Percentiles rank a stretch among this genome's conserved stretches.
These are phyloP conservation scores for Griposia aprilina DNA, from an alignment of 2,888 invertebrate species.

Conservation along the genomic window DNA sequence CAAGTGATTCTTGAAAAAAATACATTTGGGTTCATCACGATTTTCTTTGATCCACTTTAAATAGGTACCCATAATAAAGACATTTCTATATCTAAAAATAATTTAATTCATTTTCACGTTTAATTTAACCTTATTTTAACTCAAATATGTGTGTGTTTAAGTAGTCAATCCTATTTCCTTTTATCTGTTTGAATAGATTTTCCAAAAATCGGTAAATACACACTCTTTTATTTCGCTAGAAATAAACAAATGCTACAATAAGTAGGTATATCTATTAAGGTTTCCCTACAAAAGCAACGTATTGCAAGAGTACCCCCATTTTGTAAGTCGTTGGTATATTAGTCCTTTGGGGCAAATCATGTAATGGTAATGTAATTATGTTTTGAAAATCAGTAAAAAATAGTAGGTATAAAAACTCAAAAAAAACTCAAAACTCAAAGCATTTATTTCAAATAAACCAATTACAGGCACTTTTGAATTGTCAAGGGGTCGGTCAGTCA, in stretches of 20 bases:
- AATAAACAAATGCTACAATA: neutral
- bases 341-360: neutral
- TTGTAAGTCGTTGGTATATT: neutral
- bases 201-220: neutral
- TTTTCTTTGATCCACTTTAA: too few species aligned
- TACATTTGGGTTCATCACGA: neutral
- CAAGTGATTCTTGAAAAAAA: too few species aligned
- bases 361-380: too few species aligned
- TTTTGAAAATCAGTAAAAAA: too few species aligned
- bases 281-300: neutral
- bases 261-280: too few species aligned
- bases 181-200: neutral
- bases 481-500: too few species aligned
- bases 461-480: too few species aligned
- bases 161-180: neutral
- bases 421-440: too few species aligned
- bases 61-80: neutral
- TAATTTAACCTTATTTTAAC: neutral
- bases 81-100: too few species aligned
- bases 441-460: too few species aligned
- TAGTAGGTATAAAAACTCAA: too few species aligned
- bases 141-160: neutral
- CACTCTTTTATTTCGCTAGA: neutral
- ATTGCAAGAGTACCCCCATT: constrained; percentile 1
- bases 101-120: too few species aligned